Percentiles rank a stretch among this genome's conserved stretches.
These are phyloP conservation scores for Cosmia trapezina DNA, from an alignment of 2,888 invertebrate species.

Conservation along the genomic window DNA sequence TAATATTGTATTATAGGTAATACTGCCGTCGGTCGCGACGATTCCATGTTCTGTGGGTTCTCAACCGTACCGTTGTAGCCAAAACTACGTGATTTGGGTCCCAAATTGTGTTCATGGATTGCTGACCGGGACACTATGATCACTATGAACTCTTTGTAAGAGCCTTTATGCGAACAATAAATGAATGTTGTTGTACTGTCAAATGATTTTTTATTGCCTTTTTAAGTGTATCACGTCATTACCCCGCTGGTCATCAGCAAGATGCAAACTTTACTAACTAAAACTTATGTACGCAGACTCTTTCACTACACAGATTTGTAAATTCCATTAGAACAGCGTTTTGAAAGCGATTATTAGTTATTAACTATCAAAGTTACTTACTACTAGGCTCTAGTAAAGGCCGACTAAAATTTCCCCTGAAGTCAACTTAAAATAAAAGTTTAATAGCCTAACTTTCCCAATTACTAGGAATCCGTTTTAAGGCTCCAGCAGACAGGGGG, in stretches of 20 bases:
- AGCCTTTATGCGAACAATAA: too few relatives aligned
- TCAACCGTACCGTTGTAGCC: slow-evolving; percentile 35
- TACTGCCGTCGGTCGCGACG: not conserved
- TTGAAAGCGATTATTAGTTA: slow-evolving; percentile 8
- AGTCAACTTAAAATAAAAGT: slow-evolving; percentile 47
- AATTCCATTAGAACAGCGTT: not conserved
- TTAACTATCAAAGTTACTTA: slow-evolving; percentile 14
- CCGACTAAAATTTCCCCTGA: slow-evolving; percentile 12
- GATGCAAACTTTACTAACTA: not conserved
- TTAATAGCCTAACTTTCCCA: slow-evolving; percentile 47
- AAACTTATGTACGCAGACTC: not conserved
- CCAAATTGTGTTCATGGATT: slow-evolving; percentile 59
- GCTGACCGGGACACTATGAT: slow-evolving; percentile 62
- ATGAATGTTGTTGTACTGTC: too few relatives aligned
- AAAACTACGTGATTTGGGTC: slow-evolving; percentile 68
- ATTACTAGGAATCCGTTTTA: slow-evolving; percentile 27
- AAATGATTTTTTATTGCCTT: not conserved
- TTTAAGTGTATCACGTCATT: not conserved
- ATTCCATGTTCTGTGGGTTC: not conserved
- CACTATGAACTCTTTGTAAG: slow-evolving; percentile 61
- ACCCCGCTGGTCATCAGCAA: not conserved
- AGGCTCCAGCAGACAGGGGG: too few relatives aligned
- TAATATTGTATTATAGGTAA: not conserved
- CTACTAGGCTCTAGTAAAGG: not conserved
- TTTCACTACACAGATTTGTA: not conserved